A percentile compares a stretch with the other conserved stretches of the same genome.
Evolutionary conservation across 2,113 vertebrate species (phyloP).

Genomic region (Andinoacara biseriatus): DNA sequence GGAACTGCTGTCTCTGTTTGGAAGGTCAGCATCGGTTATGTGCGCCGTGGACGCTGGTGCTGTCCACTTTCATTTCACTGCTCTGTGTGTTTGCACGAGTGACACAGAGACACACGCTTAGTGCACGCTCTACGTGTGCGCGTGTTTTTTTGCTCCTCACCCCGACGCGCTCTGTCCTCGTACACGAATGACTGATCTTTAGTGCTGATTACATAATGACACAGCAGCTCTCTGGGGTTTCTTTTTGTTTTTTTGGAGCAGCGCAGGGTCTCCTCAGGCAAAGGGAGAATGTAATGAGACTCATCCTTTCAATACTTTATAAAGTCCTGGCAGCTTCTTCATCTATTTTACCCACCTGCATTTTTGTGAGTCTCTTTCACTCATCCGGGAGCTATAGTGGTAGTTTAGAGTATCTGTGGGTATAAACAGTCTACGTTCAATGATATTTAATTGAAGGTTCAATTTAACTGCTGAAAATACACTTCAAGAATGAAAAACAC

Average conservation of each 20-base stretch:
- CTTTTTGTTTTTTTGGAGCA: slow-evolving; percentile 16
- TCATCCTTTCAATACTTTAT: slow-evolving; percentile 61
- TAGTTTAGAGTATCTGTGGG: background rate
- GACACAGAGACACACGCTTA: background rate
- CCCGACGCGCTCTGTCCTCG: slow-evolving; percentile 35
- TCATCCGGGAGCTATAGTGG: background rate
- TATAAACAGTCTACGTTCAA: too few species aligned
- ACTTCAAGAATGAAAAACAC: too few species aligned
- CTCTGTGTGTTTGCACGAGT: slow-evolving; percentile 5
- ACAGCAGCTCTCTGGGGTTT: slow-evolving; percentile 49
- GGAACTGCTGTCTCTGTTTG: slow-evolving; percentile 24
- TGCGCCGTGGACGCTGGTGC: background rate
- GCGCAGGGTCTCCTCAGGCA: slow-evolving; percentile 37
- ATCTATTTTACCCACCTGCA: background rate
- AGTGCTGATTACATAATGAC: slow-evolving; percentile 60
- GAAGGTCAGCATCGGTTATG: slow-evolving; percentile 34
- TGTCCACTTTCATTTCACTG: background rate
- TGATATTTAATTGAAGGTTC: too few species aligned
- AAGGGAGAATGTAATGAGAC: slow-evolving; percentile 33
- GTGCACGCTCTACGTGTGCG: background rate
- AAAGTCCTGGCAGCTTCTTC: slow-evolving; percentile 21
- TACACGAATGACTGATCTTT: slow-evolving; percentile 57
- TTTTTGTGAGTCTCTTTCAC: background rate
- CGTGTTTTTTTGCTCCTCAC: slow-evolving; percentile 14
- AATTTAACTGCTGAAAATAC: too few species aligned